A percentile compares a stretch with the other conserved stretches of the same genome.
Evolutionary conservation across 2,113 vertebrate genomes (phyloP).

Genomic region (Beaufortia kweichowensis): DNA sequence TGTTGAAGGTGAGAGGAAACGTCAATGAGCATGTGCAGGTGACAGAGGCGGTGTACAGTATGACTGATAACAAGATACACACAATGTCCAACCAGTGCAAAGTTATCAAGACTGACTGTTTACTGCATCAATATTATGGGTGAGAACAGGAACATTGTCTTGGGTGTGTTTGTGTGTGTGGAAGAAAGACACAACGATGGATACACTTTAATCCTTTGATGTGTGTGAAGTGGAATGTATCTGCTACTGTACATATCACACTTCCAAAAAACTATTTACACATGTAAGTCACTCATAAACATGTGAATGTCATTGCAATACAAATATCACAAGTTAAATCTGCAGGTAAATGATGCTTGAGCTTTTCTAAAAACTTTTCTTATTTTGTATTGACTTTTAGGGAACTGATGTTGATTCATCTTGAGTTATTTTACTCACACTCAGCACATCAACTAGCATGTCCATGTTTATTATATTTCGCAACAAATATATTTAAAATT

Average conservation of each 20-base stretch:
- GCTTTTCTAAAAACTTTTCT: too few species aligned
- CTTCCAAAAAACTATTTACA: background rate
- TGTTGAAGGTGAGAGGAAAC: constrained; percentile 69
- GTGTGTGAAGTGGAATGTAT: constrained; percentile 4
- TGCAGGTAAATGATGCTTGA: too few species aligned
- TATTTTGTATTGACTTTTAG: too few species aligned
- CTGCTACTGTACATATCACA: background rate
- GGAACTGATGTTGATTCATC: too few species aligned
- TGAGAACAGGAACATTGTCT: constrained; percentile 43
- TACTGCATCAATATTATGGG: constrained; percentile 78
- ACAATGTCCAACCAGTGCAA: constrained; percentile 56
- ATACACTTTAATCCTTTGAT: background rate
- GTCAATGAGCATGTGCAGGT: constrained; percentile 66
- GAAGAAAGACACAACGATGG: background rate
- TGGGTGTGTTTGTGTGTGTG: constrained; percentile 41
- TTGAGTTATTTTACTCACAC: too few species aligned
- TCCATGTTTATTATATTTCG: too few species aligned
- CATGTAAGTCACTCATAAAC: too few species aligned
- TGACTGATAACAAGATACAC: constrained; percentile 65
- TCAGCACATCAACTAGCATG: background rate
- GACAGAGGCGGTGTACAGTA: constrained; percentile 67
- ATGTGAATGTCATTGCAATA: background rate
- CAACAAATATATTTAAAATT: background rate
- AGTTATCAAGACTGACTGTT: constrained; percentile 66
- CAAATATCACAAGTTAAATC: background rate